Base-by-base conservation (phyloP, 2,888 invertebrate genomes). In the Caenorhabditis sp. region DNA sequence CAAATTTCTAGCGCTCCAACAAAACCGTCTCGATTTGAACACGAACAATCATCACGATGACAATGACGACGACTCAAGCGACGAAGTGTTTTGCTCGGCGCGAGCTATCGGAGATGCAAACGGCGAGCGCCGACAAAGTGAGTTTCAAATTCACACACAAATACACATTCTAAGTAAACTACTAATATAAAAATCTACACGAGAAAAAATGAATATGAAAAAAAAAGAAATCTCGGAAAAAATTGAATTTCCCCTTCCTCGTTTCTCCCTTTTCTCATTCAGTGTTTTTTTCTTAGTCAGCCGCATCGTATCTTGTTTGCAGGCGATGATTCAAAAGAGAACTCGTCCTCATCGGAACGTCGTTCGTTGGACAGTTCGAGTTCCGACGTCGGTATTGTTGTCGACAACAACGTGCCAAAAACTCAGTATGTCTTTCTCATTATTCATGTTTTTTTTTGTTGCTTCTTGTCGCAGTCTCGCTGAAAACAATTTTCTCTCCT, bases 11-110 rank as follows among this genome's bases (percentile, higher is more conserved):
- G 43, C 43, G 14, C 17, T 43, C 14, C 43, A 43, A 43, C 43
- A 43, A 58, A 1, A 58, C 19, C 57, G 19, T 31, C 17, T 14
- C 5, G 19, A 26, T 17, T n/a, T 27, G n/a, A 57, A 65, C 21
- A 23, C 65, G 3, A 50, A 36, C 14, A 2, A 19, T 3, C 21
- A 53, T 3, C 5, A 53, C 23, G 23, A 24, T 14, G 55, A 21
- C 19, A 58, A 65, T 31, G 65, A 70, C 3, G 58, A 54, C 10
- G 62, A 58, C 23, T 62, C 65, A 8, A 66, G 66, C 27, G 69
- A 70, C 36, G 69, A 70, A 17, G 69, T 70, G 3, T 70, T 70
- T 55, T 65, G 69, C 19, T 70, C 69, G 8, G 62, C 69, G 19
- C 58, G 69, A 37, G 31, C 65, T 2, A 36, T 36, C 17, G n/a